phyloP scores from a whole-genome alignment of 2,797 vertebrate species.

The Bovichtus diacanthus region DNA sequence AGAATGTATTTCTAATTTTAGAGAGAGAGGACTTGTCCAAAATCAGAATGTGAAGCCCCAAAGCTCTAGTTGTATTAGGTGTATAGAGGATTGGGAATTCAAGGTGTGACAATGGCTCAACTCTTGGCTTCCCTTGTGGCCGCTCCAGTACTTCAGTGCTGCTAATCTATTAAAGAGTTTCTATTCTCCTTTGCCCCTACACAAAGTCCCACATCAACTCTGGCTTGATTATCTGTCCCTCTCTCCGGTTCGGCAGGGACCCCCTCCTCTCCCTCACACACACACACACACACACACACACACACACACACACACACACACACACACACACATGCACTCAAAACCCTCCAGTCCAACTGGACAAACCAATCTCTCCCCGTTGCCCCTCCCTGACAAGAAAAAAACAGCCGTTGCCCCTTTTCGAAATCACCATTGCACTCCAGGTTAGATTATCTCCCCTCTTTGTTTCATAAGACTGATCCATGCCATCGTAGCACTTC shows the following conservation, averaged over 20 bases:
- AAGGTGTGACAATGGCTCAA: conserved; percentile 63
- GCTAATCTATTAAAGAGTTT: conserved; percentile 82
- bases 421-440: conserved; percentile 47
- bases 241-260: conserved; percentile 42
- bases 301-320: neutral
- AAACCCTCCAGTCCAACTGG: conserved; percentile 57
- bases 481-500: conserved; percentile 39
- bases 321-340: conserved; percentile 23
- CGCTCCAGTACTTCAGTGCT: conserved; percentile 63
- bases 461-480: conserved; percentile 63
- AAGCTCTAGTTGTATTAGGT: conserved; percentile 27
- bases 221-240: conserved; percentile 78
- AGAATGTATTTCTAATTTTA: conserved; percentile 60
- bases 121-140: conserved; percentile 64
- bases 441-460: conserved; percentile 69
- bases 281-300: conserved; percentile 4
- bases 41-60: conserved; percentile 28
- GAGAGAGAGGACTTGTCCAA: conserved; percentile 21
- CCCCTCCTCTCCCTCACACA: conserved; percentile 27
- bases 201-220: conserved; percentile 70
- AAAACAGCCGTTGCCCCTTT: conserved; percentile 38
- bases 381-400: conserved; percentile 35
- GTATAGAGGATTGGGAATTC: conserved; percentile 48
- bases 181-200: conserved; percentile 68
- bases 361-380: conserved; percentile 64